A percentile compares a stretch with the other conserved stretches of the same genome.
These are phyloP conservation scores for Rhizomys pruinosus DNA, from an alignment of 2,113 vertebrate species.

Conservation along the genomic window DNA sequence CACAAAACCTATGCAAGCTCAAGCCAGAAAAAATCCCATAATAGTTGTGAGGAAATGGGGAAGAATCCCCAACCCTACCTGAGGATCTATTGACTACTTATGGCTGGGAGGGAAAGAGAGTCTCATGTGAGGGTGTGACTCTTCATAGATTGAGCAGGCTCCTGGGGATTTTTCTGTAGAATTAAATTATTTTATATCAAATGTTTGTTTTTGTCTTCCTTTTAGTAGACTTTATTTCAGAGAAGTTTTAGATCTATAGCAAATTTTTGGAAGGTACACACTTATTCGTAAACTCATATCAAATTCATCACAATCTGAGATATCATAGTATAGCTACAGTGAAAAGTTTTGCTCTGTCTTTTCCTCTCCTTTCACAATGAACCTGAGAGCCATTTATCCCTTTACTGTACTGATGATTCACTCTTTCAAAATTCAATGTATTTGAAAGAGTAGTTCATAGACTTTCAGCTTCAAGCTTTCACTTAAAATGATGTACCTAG, in stretches of 20 bases:
- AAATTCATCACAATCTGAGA: not conserved
- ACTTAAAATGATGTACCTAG: not conserved
- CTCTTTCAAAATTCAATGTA: not conserved
- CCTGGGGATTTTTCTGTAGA: not conserved
- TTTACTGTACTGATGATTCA: not conserved
- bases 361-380: not conserved
- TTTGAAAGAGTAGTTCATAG: not conserved
- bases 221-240: not conserved
- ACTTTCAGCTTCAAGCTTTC: not conserved
- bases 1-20: too few species aligned
- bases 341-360: not conserved
- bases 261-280: not conserved
- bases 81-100: too few species aligned
- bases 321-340: not conserved
- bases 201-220: not conserved
- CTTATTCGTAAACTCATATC: too few species aligned
- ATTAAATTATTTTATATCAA: not conserved
- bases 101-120: too few species aligned
- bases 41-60: too few species aligned
- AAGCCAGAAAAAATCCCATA: too few species aligned
- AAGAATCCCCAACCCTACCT: too few species aligned
- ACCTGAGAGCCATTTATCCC: not conserved
- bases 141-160: too few species aligned
- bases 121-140: too few species aligned
- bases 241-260: not conserved